Conservation (phyloP, 2,888 invertebrate species). For the Hirtodrosophila confusa region DNA sequence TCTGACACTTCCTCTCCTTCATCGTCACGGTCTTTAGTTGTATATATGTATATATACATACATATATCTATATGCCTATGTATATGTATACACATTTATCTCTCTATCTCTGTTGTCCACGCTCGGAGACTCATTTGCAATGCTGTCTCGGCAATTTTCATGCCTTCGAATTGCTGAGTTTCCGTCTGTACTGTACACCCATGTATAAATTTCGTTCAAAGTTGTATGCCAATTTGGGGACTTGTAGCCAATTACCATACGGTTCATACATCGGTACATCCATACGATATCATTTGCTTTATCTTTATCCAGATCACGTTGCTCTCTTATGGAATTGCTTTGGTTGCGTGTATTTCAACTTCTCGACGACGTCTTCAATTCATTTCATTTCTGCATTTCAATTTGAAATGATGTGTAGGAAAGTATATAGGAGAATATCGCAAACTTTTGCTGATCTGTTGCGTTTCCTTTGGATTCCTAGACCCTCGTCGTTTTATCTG, state of each 20-base stretch:
- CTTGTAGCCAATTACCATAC: constrained; percentile 49
- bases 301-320: constrained; percentile 62
- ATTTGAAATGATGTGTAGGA: constrained; percentile 23
- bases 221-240: constrained; percentile 48
- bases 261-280: constrained; percentile 22
- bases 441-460: neutral
- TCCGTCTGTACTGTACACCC: constrained; percentile 46
- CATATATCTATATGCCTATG: constrained; percentile 1
- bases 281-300: constrained; percentile 30
- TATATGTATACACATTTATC: constrained; percentile 8
- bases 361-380: constrained; percentile 8
- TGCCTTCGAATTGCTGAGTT: constrained; percentile 61
- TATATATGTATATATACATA: constrained; percentile 11
- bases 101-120: constrained; percentile 23
- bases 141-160: constrained; percentile 54
- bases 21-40: constrained; percentile 1
- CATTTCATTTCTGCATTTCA: constrained; percentile 23
- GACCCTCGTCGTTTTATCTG: constrained; percentile 5
- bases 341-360: constrained; percentile 21
- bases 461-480: constrained; percentile 16
- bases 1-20: constrained; percentile 31
- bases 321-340: constrained; percentile 18
- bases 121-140: constrained; percentile 47
- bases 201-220: constrained; percentile 60
- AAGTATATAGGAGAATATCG: constrained; percentile 2